These are phyloP conservation scores for Anguilla anguilla DNA, from an alignment of 2,797 vertebrate species.

Conservation along the genomic window DNA sequence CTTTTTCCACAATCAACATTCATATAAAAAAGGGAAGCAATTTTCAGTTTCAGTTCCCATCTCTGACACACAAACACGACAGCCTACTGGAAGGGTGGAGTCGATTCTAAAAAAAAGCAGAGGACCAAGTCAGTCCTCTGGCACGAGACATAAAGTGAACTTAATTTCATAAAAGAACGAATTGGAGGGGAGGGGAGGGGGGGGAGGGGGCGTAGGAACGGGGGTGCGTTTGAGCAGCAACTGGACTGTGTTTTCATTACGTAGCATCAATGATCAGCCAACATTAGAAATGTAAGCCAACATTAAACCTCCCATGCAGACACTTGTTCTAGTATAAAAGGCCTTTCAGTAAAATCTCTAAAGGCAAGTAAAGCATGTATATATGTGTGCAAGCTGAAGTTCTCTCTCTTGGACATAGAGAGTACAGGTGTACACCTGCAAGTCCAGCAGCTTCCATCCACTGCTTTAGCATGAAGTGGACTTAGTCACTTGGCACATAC, in stretches of 20 bases:
- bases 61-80: conserved; percentile 30
- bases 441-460: not conserved
- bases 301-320: conserved; percentile 20
- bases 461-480: conserved; percentile 23
- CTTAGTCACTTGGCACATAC: conserved; percentile 26
- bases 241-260: conserved; percentile 19
- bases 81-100: conserved; percentile 33
- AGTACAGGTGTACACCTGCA: not conserved
- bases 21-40: conserved; percentile 1
- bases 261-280: conserved; percentile 25
- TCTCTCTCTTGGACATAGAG: not conserved
- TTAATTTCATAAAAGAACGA: not conserved
- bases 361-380: conserved; percentile 27
- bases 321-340: conserved; percentile 13
- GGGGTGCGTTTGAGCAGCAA: not conserved
- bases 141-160: not conserved
- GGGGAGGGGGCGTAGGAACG: not conserved
- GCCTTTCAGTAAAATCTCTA: conserved; percentile 24
- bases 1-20: conserved; percentile 15
- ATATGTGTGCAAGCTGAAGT: conserved; percentile 8
- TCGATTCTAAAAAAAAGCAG: conserved; percentile 1
- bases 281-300: conserved; percentile 7
- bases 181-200: not conserved
- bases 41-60: conserved; percentile 16
- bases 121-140: not conserved